These are phyloP conservation scores for Sabatieria punctata DNA, from an alignment of 2,888 invertebrate genomes.

Conservation along the genomic window DNA sequence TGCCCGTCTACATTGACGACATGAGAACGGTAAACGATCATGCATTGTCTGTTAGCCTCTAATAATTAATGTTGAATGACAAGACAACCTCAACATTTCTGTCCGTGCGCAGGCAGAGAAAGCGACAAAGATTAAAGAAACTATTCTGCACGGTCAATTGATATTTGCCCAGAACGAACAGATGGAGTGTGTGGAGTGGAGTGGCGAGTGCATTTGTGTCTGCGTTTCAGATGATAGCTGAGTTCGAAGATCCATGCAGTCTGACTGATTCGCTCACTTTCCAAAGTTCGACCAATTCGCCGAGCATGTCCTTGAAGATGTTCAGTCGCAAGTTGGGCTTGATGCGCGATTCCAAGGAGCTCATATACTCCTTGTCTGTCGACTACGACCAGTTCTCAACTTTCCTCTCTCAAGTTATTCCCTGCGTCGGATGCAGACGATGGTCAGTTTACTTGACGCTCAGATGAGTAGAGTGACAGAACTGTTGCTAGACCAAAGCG, in stretches of 20 bases:
- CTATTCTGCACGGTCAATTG: no score
- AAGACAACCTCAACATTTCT: no score
- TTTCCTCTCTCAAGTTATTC: constrained; percentile 71
- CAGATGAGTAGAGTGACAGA: background rate
- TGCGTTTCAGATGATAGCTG: constrained; percentile 63
- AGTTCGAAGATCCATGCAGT: constrained; percentile 62
- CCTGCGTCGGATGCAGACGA: constrained; percentile 80
- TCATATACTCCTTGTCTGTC: constrained; percentile 61
- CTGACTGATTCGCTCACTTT: constrained; percentile 45
- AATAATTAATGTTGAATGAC: background rate
- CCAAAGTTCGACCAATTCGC: background rate
- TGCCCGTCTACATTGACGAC: constrained; percentile 68
- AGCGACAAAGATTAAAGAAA: no score
- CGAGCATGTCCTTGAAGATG: constrained; percentile 45
- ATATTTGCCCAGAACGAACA: no score
- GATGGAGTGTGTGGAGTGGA: no score
- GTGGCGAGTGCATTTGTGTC: constrained; percentile 10
- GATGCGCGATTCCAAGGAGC: constrained; percentile 53
- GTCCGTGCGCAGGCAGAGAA: no score
- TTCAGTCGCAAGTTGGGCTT: constrained; percentile 64
- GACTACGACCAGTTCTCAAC: constrained; percentile 62
- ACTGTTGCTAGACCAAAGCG: no score
- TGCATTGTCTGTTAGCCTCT: background rate
- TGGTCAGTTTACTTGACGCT: constrained; percentile 44
- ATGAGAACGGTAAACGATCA: constrained; percentile 53